Base-by-base conservation (phyloP, 2,888 invertebrate genomes). In the Lordiphosa andalusiaca region DNA sequence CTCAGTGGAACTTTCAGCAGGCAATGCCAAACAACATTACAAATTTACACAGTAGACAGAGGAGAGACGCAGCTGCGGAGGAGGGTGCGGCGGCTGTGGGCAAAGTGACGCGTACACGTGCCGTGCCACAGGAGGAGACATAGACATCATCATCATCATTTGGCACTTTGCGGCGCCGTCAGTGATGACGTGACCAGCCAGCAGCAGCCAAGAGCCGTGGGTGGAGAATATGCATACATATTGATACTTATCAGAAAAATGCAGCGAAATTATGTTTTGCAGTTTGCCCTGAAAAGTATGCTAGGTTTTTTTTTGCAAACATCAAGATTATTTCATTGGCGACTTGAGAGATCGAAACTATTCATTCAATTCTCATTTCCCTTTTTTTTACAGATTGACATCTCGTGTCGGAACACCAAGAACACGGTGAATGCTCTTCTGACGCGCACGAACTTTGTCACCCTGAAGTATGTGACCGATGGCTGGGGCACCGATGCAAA, bases 391-490 rank as follows among this genome's bases (percentile, higher is more conserved):
- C 93, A 97, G 97, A 95, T 94, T 87, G 96, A 97, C 90, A 92
- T 97, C 76, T 95, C 96, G 64, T 97, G 97, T 91, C 94, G 95
- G 75, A 96, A 96, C 91, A 97, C 96, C 76, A 95, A 95, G 90
- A 94, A 95, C 91, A 94, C 94, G 83, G 94, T 97, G 70, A 96
- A 96, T 69, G 94, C 95, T 81, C 93, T 97, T 90, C 95, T 95
- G 91, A 97, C 96, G 59, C 93, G 96, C 87, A 96, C 96, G 89
- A 97, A 97, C 92, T 96, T 96, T 91, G 96, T 97, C 87, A 97
- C 97, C 52, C 92, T 97, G 81, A 96, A 95, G 90, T 97, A 97
- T 91, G 95, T 96, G 87, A 97, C 97, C 50, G 97, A 97, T 91
- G 93, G 93, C 87, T 97, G 96, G 96, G 97, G 96, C 71, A 96